Percentiles rank a stretch among this genome's conserved stretches.
phyloP scores from a whole-genome alignment of 1,140 invertebrate genomes.

The Acromyrmex echinatior region DNA sequence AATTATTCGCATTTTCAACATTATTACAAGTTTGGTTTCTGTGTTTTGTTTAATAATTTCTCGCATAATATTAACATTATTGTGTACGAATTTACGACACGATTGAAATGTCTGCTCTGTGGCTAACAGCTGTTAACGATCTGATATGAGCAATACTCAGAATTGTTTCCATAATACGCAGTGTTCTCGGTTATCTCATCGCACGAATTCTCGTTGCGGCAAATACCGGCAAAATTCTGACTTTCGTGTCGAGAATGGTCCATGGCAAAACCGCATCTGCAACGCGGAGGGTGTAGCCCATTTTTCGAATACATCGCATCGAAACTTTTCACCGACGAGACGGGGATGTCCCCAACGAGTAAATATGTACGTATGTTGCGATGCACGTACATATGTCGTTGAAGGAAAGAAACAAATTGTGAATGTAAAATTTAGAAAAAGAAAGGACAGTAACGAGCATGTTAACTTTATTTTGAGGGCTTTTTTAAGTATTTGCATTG shows the following conservation, averaged over 20 bases:
- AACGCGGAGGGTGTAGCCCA: not conserved
- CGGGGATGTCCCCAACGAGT: not conserved
- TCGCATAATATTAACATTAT: not conserved
- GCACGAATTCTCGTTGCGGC: not conserved
- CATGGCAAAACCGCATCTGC: not conserved
- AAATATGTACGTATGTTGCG: not conserved
- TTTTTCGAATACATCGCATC: conserved; percentile 16
- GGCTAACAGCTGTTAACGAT: not conserved
- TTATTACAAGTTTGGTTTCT: not conserved
- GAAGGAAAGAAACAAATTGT: not conserved
- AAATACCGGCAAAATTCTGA: not conserved
- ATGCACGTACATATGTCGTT: not conserved
- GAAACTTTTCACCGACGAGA: conserved; percentile 6
- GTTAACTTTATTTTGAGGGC: not conserved
- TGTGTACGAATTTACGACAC: not conserved
- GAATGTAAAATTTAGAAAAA: not conserved
- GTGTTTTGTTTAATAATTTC: not conserved
- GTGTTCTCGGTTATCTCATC: not conserved
- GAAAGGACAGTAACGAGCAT: not conserved
- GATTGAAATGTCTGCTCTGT: not conserved
- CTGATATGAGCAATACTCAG: not conserved
- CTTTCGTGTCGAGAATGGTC: not conserved
- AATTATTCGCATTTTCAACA: conserved; percentile 2
- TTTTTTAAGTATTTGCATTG: not conserved
- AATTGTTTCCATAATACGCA: conserved; percentile 7